phyloP scores from a whole-genome alignment of 2,888 invertebrate species.

The Athrips mouffetella region DNA sequence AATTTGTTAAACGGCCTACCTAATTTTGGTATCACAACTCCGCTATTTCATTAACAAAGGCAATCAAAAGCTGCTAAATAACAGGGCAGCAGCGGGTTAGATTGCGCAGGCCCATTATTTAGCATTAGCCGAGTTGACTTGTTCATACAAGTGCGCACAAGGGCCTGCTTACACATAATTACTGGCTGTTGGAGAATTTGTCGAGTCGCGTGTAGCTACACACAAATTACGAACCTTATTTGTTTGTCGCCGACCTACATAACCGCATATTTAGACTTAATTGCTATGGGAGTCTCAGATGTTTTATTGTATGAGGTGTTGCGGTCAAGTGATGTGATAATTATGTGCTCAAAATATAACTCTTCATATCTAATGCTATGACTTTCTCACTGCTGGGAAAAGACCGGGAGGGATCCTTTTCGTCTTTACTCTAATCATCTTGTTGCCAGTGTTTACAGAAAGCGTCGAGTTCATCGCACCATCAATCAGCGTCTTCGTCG shows the following conservation, averaged over 20 bases:
- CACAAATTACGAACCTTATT: conserved; percentile 20
- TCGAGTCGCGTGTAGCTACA: conserved; percentile 13
- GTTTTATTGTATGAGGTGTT: too few relatives aligned
- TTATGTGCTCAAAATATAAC: too few relatives aligned
- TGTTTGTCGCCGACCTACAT: conserved; percentile 1
- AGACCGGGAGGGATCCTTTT: too few relatives aligned
- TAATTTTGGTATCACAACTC: not conserved
- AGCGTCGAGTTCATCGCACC: too few relatives aligned
- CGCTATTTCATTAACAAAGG: conserved; percentile 8
- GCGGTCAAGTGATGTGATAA: too few relatives aligned
- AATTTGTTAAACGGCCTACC: not conserved
- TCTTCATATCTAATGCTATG: too few relatives aligned
- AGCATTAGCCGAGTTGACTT: conserved; percentile 16
- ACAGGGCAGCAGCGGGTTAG: not conserved
- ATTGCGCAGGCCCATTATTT: conserved; percentile 12
- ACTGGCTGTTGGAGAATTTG: conserved; percentile 19
- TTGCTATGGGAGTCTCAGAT: too few relatives aligned
- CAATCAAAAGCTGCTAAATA: conserved; percentile 9
- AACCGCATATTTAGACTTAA: too few relatives aligned
- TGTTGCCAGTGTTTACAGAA: too few relatives aligned
- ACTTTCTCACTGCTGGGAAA: too few relatives aligned
- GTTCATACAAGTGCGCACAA: conserved; percentile 19
- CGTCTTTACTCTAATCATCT: too few relatives aligned
- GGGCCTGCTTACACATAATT: conserved; percentile 23
- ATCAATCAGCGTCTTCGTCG: too few relatives aligned